These are phyloP conservation scores for Salpingus planirostris DNA, from an alignment of 2,888 invertebrate species.

Conservation along the genomic window DNA sequence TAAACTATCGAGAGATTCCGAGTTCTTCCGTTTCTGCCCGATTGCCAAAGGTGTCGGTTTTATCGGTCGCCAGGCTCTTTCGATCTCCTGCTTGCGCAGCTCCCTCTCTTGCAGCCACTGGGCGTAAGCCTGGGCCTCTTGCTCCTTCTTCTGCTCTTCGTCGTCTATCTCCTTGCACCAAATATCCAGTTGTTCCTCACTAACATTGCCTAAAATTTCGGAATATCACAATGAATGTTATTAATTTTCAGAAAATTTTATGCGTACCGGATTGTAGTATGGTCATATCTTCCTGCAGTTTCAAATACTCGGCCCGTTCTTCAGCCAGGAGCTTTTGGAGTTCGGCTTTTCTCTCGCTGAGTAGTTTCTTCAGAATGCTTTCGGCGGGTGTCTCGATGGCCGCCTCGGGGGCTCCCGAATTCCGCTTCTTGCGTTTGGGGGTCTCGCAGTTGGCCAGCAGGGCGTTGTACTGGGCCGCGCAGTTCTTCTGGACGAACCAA, in stretches of 20 bases:
- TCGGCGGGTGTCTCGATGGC: conserved; percentile 63
- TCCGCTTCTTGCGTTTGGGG: conserved; percentile 75
- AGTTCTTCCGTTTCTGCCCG: conserved; percentile 35
- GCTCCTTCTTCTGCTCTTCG: conserved; percentile 60
- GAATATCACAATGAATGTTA: background rate
- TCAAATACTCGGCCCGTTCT: conserved; percentile 65
- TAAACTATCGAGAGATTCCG: conserved; percentile 33
- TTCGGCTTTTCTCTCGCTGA: conserved; percentile 69
- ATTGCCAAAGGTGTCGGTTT: conserved; percentile 23
- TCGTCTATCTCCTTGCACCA: conserved; percentile 68
- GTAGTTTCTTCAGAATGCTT: conserved; percentile 65
- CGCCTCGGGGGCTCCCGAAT: conserved; percentile 47
- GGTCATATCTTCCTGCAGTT: conserved; percentile 56
- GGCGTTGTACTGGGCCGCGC: conserved; percentile 81
- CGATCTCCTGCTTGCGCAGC: conserved; percentile 52
- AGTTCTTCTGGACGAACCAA: conserved; percentile 87
- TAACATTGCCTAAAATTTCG: conserved; percentile 36
- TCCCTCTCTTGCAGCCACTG: conserved; percentile 60
- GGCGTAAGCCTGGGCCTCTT: conserved; percentile 53
- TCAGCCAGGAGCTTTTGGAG: conserved; percentile 61
- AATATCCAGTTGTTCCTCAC: conserved; percentile 64
- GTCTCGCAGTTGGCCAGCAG: conserved; percentile 74
- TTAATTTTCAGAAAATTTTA: background rate
- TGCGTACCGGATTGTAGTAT: conserved; percentile 44
- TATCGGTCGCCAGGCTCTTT: conserved; percentile 51